Conservation (phyloP, 2,888 invertebrate genomes). For the Vandiemenella viatica region DNA sequence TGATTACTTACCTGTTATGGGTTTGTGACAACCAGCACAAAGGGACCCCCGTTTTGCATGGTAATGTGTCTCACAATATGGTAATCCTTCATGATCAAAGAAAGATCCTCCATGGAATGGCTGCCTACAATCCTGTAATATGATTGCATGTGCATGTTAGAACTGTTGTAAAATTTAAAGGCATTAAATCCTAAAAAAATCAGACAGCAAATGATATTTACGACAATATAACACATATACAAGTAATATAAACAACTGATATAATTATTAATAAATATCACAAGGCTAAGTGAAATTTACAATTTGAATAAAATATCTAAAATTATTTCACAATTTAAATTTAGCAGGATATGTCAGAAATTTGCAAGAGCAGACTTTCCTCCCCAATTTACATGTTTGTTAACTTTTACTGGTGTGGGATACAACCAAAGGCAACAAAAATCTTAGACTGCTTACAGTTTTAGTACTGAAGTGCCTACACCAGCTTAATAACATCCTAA, state of each 20-base stretch:
- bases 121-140: constrained; percentile 81
- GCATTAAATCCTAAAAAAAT: neutral
- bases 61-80: constrained; percentile 98
- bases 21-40: constrained; percentile 95
- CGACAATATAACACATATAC: neutral
- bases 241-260: neutral
- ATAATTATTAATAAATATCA: neutral
- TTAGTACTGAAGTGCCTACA: no score
- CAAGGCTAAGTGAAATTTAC: no score
- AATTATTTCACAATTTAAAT: no score
- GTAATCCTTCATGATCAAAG: constrained; percentile 95
- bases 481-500: no score
- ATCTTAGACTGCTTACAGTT: no score
- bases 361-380: no score
- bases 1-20: constrained; percentile 62
- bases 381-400: no score
- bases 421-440: no score
- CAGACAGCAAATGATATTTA: no score
- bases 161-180: neutral
- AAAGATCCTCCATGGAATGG: constrained; percentile 96
- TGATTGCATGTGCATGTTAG: neutral
- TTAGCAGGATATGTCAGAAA: no score
- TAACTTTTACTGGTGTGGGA: no score
- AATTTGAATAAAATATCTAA: no score
- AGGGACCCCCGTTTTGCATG: constrained; percentile 93